Percentiles rank a stretch among this genome's conserved stretches.
These are phyloP conservation scores for Operophtera brumata DNA, from an alignment of 2,888 invertebrate species.

Conservation along the genomic window DNA sequence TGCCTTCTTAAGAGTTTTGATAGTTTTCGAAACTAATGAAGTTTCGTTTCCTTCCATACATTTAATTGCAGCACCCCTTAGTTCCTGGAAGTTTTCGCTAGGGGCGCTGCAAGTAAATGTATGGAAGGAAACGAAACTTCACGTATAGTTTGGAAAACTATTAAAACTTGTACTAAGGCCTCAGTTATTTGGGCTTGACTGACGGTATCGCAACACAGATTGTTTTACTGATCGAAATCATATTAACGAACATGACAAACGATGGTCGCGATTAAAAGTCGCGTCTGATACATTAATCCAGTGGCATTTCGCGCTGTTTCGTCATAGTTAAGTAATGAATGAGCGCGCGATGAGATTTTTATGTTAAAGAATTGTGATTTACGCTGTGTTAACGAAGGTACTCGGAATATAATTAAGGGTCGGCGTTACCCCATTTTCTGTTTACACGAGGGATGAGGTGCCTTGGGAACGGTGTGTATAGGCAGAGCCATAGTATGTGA, in stretches of 20 bases:
- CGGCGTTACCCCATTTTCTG: constrained; percentile 44
- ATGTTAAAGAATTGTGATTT: constrained; percentile 55
- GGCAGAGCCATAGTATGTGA: constrained; percentile 4
- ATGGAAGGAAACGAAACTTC: no score
- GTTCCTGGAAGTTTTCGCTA: no score
- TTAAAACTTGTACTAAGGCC: no score
- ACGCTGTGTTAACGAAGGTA: constrained; percentile 52
- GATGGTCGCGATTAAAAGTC: constrained; percentile 3
- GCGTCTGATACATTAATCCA: constrained; percentile 15
- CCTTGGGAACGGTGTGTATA: constrained; percentile 12
- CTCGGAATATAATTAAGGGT: constrained; percentile 54
- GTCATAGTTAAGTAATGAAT: constrained; percentile 56
- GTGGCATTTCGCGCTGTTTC: constrained; percentile 43
- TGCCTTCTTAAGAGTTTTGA: no score
- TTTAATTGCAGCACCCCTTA: no score
- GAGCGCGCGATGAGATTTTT: constrained; percentile 50
- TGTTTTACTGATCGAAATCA: neutral
- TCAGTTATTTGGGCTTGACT: no score
- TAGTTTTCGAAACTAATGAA: no score
- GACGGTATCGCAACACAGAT: neutral
- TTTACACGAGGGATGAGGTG: constrained; percentile 12
- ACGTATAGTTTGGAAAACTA: no score
- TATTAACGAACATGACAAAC: neutral
- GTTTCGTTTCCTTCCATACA: no score
- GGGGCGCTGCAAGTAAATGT: no score